phyloP scores from a whole-genome alignment of 2,797 vertebrate species.

The Knipowitschia caucasica region DNA sequence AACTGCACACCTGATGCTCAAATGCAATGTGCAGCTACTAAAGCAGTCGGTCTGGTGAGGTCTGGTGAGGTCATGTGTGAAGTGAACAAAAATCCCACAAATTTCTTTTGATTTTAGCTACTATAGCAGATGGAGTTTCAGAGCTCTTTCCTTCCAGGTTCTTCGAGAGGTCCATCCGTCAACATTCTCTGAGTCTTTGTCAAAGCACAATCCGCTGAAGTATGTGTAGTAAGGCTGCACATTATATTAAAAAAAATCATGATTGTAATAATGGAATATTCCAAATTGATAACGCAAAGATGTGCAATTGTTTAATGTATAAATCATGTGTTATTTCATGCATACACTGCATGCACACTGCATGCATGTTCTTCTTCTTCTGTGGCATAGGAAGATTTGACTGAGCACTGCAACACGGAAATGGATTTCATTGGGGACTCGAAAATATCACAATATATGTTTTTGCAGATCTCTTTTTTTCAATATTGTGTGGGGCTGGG shows the following conservation, averaged over 20 bases:
- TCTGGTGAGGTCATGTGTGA: constrained; percentile 14
- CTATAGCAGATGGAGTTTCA: not conserved
- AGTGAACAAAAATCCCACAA: constrained; percentile 11
- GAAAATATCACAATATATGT: too few relatives aligned
- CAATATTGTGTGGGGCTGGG: too few relatives aligned
- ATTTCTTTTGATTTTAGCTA: constrained; percentile 33
- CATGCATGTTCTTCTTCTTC: too few relatives aligned
- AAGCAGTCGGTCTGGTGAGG: not conserved
- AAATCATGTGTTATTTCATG: too few relatives aligned
- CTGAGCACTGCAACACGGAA: too few relatives aligned
- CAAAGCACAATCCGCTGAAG: not conserved
- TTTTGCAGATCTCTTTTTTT: too few relatives aligned
- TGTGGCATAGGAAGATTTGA: too few relatives aligned
- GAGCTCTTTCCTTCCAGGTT: not conserved
- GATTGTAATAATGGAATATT: too few relatives aligned
- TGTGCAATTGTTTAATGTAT: too few relatives aligned
- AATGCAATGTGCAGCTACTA: not conserved
- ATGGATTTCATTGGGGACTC: too few relatives aligned
- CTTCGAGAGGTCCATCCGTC: constrained; percentile 1
- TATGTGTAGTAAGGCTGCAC: not conserved
- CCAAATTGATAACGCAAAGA: too few relatives aligned
- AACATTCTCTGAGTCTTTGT: not conserved
- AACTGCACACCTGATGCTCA: not conserved
- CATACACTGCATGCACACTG: too few relatives aligned
- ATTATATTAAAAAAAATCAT: not conserved